Conservation (phyloP, 2,797 vertebrate species). For the Brachymystax lenok region DNA sequence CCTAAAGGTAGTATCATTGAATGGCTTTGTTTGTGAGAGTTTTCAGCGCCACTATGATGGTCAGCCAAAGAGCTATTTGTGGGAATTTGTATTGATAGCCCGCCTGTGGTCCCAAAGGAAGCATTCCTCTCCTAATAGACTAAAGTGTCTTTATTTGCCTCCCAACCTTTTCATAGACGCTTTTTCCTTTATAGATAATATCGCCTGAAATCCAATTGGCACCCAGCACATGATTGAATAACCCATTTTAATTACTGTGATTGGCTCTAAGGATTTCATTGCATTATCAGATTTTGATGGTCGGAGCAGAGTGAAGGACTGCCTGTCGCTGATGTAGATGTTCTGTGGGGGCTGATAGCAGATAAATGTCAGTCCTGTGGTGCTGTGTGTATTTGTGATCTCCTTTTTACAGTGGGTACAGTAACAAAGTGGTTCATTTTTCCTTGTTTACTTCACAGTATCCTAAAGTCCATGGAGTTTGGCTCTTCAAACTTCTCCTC, state of each 20-base stretch:
- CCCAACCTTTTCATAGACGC: conserved; percentile 14
- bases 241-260: conserved; percentile 15
- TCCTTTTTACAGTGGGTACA: background rate
- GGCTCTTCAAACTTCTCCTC: conserved; percentile 79
- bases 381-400: background rate
- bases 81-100: conserved; percentile 37
- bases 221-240: conserved; percentile 12
- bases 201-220: conserved; percentile 15
- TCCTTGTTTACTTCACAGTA: conserved; percentile 61
- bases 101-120: conserved; percentile 25
- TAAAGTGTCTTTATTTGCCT: conserved; percentile 26
- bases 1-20: conserved; percentile 30
- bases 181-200: conserved; percentile 18
- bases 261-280: background rate
- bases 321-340: background rate
- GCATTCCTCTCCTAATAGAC: conserved; percentile 45
- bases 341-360: too few species aligned
- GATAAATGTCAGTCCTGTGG: background rate
- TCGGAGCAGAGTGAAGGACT: too few species aligned
- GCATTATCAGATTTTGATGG: background rate
- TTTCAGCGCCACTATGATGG: conserved; percentile 20
- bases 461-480: conserved; percentile 87
- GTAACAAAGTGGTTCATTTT: background rate
- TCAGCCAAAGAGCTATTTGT: conserved; percentile 13
- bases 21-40: conserved; percentile 27